Evolutionary conservation across 2,113 vertebrate genomes (phyloP).

Genomic region (Nyctibius bracteatus): DNA sequence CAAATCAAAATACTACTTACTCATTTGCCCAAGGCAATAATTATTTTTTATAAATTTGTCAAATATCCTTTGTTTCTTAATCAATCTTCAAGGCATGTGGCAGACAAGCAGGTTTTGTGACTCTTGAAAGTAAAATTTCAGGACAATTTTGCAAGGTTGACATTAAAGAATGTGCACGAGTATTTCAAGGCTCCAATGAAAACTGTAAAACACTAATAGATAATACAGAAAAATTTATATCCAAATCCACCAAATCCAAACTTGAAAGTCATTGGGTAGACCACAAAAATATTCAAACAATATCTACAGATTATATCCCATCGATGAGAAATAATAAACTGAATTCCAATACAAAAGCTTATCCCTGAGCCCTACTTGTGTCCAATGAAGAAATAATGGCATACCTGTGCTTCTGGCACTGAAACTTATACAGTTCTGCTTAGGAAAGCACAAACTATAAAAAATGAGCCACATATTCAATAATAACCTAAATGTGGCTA

Average conservation of each 20-base stretch:
- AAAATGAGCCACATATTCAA: background rate
- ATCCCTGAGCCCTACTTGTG: background rate
- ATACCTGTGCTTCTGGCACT: background rate
- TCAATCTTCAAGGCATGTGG: background rate
- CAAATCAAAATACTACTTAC: conserved; percentile 30
- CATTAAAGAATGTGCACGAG: background rate
- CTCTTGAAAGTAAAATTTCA: background rate
- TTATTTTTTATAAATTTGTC: conserved; percentile 23
- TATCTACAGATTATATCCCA: background rate
- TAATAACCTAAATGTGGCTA: background rate
- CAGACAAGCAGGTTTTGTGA: background rate
- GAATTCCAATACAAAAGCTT: background rate
- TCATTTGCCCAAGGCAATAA: background rate
- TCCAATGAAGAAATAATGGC: background rate
- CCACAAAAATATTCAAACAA: accelerated
- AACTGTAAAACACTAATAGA: background rate
- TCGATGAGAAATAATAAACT: background rate
- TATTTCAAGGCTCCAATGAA: background rate
- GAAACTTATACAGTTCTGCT: background rate
- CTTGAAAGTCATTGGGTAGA: background rate
- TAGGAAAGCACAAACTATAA: background rate
- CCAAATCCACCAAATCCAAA: background rate
- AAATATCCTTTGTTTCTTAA: conserved; percentile 4
- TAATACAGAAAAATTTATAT: background rate
- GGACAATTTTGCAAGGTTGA: background rate